These are phyloP conservation scores for Melanotaenia trifasciata DNA, from an alignment of 2,797 vertebrate species.

Conservation along the genomic window DNA sequence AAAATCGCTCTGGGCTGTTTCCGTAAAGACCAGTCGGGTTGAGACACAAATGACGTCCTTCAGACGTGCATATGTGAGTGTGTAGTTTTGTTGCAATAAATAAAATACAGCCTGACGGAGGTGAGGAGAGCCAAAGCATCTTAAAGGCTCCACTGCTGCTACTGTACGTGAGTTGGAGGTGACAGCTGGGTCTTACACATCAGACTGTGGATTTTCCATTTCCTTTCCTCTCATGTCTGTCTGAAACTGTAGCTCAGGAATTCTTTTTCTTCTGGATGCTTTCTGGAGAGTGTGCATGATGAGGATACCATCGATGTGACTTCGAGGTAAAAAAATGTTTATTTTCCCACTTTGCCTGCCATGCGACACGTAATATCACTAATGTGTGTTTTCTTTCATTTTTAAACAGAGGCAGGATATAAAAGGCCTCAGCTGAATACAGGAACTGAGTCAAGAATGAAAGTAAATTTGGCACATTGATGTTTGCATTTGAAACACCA, in stretches of 20 bases:
- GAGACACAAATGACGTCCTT: slow-evolving; percentile 3
- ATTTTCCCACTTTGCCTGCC: slow-evolving; percentile 22
- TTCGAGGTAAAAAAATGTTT: slow-evolving; percentile 18
- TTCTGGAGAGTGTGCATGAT: slow-evolving; percentile 62
- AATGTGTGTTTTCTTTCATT: background rate
- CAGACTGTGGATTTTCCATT: slow-evolving; percentile 70
- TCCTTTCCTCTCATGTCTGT: slow-evolving; percentile 58
- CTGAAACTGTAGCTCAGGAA: slow-evolving; percentile 42
- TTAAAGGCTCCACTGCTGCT: slow-evolving; percentile 38
- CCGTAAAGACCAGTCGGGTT: slow-evolving; percentile 9
- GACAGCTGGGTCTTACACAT: slow-evolving; percentile 51
- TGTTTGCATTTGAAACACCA: slow-evolving; percentile 7
- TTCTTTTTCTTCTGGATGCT: slow-evolving; percentile 25
- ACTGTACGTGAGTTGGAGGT: slow-evolving; percentile 47
- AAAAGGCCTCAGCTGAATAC: slow-evolving; percentile 1
- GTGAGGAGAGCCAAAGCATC: slow-evolving; percentile 45
- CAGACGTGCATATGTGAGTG: slow-evolving; percentile 10
- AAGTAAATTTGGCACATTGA: background rate
- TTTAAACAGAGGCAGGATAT: background rate
- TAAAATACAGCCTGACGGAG: slow-evolving; percentile 46
- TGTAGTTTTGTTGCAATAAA: slow-evolving; percentile 35
- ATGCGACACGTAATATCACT: background rate
- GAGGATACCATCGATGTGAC: slow-evolving; percentile 68
- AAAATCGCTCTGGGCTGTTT: slow-evolving; percentile 22
- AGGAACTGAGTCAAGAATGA: slow-evolving; percentile 1